phyloP scores from a whole-genome alignment of 2,888 invertebrate genomes.

The Orthosia cruda region DNA sequence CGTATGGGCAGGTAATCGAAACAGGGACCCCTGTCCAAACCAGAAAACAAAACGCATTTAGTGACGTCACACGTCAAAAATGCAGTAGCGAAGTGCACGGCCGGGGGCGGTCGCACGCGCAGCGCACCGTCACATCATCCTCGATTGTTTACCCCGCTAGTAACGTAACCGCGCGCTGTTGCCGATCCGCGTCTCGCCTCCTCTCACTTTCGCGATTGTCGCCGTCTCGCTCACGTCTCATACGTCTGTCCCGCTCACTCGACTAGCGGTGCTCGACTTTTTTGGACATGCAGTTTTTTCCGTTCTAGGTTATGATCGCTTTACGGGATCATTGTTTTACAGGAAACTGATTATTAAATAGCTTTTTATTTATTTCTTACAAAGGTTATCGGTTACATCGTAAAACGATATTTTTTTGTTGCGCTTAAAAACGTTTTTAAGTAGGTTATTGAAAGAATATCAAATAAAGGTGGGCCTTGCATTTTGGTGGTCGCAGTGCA shows the following conservation, averaged over 20 bases:
- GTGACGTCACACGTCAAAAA: conserved; percentile 87
- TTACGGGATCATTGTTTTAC: conserved; percentile 85
- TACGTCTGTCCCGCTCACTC: conserved; percentile 81
- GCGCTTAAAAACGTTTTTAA: background rate
- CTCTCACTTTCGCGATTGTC: conserved; percentile 90
- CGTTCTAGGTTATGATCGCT: conserved; percentile 86
- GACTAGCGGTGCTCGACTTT: conserved; percentile 91
- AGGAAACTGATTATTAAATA: conserved; percentile 74
- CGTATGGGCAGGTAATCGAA: conserved; percentile 53
- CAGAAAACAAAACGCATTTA: conserved; percentile 59
- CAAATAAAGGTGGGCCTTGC: conserved; percentile 4
- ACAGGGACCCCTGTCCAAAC: conserved; percentile 29
- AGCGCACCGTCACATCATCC: conserved; percentile 85
- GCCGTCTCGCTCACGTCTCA: conserved; percentile 73
- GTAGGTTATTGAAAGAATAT: conserved; percentile 28
- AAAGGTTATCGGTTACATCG: background rate
- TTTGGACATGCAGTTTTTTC: conserved; percentile 90
- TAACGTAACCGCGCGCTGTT: conserved; percentile 89
- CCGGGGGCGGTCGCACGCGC: conserved; percentile 88
- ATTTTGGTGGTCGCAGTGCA: background rate
- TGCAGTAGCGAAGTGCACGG: conserved; percentile 88
- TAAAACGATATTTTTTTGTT: background rate
- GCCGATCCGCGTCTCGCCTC: conserved; percentile 87
- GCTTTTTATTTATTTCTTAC: conserved; percentile 36
- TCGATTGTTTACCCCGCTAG: conserved; percentile 90